Evolutionary conservation across 2,888 invertebrate genomes (phyloP), one percentile per base, ranked within the genome.

Genomic region (Hedychridium roseum): DNA sequence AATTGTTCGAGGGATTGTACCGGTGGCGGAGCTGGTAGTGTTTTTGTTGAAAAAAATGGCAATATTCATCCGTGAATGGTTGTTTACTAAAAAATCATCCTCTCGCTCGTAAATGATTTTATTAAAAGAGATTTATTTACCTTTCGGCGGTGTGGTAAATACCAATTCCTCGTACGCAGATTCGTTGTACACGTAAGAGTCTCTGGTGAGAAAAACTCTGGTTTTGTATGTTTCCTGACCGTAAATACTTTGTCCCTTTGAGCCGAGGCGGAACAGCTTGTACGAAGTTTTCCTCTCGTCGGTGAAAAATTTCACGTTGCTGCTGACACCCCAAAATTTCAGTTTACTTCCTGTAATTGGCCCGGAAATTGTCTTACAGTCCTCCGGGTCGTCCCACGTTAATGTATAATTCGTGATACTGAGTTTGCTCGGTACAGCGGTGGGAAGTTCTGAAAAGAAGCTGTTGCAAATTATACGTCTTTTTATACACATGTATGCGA

Each of bases 301-400:
- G n/a, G 1, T 3, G 4, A 2, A 15, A 18, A 51, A 14, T 45
- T 14, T 11, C 3, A 57, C 57, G 2, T 41, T 37, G 1, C 50
- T 6, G 17, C 54, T 49, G 11, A 59, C 9, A 6, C 65, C 59
- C 2, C 2, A 32, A 2, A 70, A 27, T 2, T 37, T 40, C 7
- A 70, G 31, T 50, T 16, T 60, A 0, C 55, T 28, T 3, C 20
- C 35, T 3, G 0, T 1, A 2, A 66, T 46, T 0, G 50, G 21
- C 0, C 71, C 71, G 6, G 62, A 54, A 27, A 68, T 66, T 1
- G 42, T 55, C 2, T 44, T 47, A 16, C 71, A 72, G 52, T 68
- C 52, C n/a, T 18, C 17, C 2, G 71, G 68, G 1, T 23, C 15
- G 2, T 47, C n/a, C 71, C 71, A 71, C 3, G 3, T 14, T 1